Conservation (phyloP, 2,888 invertebrate species). For the Acrobasis consociella region DNA sequence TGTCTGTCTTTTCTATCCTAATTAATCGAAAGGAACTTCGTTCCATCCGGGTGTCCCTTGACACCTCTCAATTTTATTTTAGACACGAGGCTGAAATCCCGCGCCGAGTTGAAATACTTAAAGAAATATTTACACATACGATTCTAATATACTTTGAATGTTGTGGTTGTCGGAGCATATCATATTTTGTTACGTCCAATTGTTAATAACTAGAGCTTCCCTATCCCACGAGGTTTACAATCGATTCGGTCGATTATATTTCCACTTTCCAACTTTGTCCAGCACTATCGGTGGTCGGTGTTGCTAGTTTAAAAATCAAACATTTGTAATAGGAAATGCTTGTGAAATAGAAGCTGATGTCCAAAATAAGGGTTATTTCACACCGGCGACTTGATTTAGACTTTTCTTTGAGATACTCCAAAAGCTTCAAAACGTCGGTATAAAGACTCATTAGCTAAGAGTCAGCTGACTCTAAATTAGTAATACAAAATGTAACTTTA, state of each 20-base stretch:
- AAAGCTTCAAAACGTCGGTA: too few relatives aligned
- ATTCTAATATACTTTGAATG: neutral
- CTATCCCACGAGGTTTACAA: conserved; percentile 1
- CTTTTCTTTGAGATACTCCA: too few relatives aligned
- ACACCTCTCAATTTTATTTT: too few relatives aligned
- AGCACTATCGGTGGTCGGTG: conserved; percentile 3
- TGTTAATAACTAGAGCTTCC: conserved; percentile 15
- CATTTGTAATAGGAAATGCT: neutral
- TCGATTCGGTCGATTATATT: conserved; percentile 3
- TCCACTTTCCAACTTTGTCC: conserved; percentile 6
- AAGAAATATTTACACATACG: too few relatives aligned
- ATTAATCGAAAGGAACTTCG: too few relatives aligned
- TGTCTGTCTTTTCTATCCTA: too few relatives aligned
- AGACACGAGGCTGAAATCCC: too few relatives aligned
- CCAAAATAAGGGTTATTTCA: neutral
- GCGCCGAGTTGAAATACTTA: too few relatives aligned
- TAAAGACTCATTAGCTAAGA: too few relatives aligned
- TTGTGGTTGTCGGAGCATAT: conserved; percentile 5
- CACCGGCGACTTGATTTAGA: neutral
- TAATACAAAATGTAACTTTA: too few relatives aligned
- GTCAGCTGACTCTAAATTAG: too few relatives aligned
- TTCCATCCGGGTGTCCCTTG: too few relatives aligned
- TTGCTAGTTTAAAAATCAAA: neutral
- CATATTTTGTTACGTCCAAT: conserved; percentile 13
- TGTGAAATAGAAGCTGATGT: neutral